phyloP scores from a whole-genome alignment of 2,797 vertebrate species.

The Semaprochilodus insignis region DNA sequence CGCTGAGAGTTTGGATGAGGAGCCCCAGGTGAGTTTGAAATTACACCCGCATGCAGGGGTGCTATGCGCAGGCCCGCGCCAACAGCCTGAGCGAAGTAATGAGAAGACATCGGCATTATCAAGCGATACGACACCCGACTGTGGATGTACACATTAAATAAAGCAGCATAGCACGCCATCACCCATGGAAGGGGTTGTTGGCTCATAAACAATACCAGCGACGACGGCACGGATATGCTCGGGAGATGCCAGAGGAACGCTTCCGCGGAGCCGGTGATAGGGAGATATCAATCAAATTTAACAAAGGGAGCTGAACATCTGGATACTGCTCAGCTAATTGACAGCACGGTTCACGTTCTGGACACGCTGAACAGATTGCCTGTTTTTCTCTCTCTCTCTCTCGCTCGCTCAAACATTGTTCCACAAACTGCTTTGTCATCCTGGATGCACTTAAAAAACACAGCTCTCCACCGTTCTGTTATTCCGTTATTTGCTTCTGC shows the following conservation, averaged over 20 bases:
- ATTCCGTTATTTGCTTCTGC: constrained; percentile 4
- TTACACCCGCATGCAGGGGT: not conserved
- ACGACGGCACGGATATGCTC: constrained; percentile 61
- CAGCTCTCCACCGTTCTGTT: not conserved
- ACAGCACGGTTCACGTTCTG: constrained; percentile 71
- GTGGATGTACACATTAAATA: constrained; percentile 13
- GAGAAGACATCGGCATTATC: constrained; percentile 7
- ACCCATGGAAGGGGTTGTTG: constrained; percentile 12
- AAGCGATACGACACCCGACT: not conserved
- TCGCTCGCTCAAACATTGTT: not conserved
- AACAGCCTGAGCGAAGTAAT: not conserved
- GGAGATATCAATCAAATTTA: constrained; percentile 76
- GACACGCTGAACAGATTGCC: constrained; percentile 61
- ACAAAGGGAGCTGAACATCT: constrained; percentile 76
- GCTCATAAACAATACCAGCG: constrained; percentile 22
- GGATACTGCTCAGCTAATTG: constrained; percentile 72
- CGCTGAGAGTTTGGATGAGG: constrained; percentile 12
- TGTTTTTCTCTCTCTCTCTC: constrained; percentile 38
- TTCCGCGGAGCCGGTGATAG: constrained; percentile 51
- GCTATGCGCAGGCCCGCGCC: not conserved
- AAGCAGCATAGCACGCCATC: constrained; percentile 4
- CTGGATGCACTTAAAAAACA: constrained; percentile 14
- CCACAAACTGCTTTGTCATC: constrained; percentile 22
- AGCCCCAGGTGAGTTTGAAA: constrained; percentile 22
- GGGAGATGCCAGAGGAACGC: constrained; percentile 50